Conservation (phyloP, 2,888 invertebrate species). For the Operophtera brumata region DNA sequence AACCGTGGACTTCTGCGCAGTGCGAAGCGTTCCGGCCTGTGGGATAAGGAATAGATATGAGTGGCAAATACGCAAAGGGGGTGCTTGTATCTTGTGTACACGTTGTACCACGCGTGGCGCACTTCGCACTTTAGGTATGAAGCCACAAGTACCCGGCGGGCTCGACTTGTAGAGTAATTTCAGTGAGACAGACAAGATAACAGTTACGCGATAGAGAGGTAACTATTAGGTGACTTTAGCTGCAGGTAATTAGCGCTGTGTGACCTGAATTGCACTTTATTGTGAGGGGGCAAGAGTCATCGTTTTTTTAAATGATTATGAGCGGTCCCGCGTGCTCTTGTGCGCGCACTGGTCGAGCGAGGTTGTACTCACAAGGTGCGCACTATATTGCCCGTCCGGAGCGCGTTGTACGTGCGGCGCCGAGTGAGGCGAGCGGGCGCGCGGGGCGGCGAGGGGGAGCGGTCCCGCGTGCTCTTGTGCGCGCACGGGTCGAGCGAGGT, state of each 20-base stretch:
- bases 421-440: slow-evolving; percentile 15
- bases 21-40: background rate
- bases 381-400: background rate
- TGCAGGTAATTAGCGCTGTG: too few relatives aligned
- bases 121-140: too few relatives aligned
- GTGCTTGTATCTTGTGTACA: too few relatives aligned
- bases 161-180: too few relatives aligned
- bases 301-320: background rate
- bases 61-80: too few relatives aligned
- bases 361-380: background rate
- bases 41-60: background rate
- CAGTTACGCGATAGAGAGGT: too few relatives aligned
- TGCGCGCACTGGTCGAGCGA: slow-evolving; percentile 59
- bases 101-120: too few relatives aligned
- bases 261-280: too few relatives aligned
- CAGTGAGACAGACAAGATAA: too few relatives aligned
- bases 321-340: slow-evolving; percentile 39
- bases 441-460: slow-evolving; percentile 22
- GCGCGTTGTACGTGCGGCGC: background rate
- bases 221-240: too few relatives aligned
- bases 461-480: slow-evolving; percentile 41
- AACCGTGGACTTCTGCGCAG: slow-evolving; percentile 16
- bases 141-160: too few relatives aligned
- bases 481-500: slow-evolving; percentile 57
- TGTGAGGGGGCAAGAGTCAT: too few relatives aligned